Base-by-base conservation (phyloP, 2,113 vertebrate species). In the Eira barbara region DNA sequence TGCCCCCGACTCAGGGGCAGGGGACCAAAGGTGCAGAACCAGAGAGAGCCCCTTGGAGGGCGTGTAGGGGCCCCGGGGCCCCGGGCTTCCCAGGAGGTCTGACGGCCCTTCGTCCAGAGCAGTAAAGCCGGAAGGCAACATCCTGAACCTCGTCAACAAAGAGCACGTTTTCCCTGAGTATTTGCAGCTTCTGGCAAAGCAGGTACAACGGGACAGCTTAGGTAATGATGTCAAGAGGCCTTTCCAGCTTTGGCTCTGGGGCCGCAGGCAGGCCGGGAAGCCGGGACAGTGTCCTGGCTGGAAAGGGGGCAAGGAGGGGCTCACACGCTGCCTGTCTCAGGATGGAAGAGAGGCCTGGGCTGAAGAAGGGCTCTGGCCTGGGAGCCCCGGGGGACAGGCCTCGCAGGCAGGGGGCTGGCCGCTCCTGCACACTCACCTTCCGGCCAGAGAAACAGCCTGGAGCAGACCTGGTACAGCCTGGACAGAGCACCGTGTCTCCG, bases 131-230 rank as follows among this genome's bases (percentile, higher is more conserved):
- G 1, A 4, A 31, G 21, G 92, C 87, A n/a, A 59, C 69, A 20
- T 74, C 10, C 29, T 89, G 96, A 96, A 5, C 94, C 87, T 31
- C 36, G 15, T 84, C 86, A 83, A 87, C 84, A 78, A 0, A 1
- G 90, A 91, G 49, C 83, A 36, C 84, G 96, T 98, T 94, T 25
- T 67, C 78, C 90, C 3, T 2, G 0, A 20, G 93, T 90, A 3
- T 90, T 92, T 81, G 67, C 92, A 95, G 39, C 93, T 93, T 80
- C 96, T 74, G 93, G 95, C 94, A 9, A 49, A 8, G 3, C 29
- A 0, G 3, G 95, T 45, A 63, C 71, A 63, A 20, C 7, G 89
- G 31, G 96, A 39, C 23, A 0, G 36, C 96, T 81, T 25, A 6
- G 15, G 73, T 94, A 74, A 89, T 2, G 52, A 63, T 47, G 73